A percentile compares a stretch with the other conserved stretches of the same genome.
Evolutionary conservation across 2,113 vertebrate species (phyloP).

Genomic region (Lepus timidus): DNA sequence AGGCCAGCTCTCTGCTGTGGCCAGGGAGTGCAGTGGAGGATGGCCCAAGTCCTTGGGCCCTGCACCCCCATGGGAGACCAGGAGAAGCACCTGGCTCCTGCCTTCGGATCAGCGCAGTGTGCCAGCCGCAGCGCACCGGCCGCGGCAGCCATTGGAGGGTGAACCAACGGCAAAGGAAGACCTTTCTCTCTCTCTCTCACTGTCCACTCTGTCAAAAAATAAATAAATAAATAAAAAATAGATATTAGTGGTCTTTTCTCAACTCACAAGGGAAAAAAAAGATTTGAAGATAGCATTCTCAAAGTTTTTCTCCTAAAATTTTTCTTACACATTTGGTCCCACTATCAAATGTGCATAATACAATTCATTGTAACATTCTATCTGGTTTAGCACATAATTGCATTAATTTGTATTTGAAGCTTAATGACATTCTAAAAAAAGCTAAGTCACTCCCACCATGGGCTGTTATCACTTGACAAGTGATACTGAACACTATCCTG

Average conservation of each 20-base stretch:
- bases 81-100: too few relatives aligned
- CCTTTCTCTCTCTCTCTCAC: too few relatives aligned
- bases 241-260: neutral
- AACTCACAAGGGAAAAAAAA: neutral
- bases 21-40: too few relatives aligned
- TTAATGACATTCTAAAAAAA: neutral
- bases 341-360: neutral
- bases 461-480: neutral
- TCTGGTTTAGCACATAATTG: conserved; percentile 17
- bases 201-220: too few relatives aligned
- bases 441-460: neutral
- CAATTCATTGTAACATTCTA: neutral
- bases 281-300: neutral
- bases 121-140: too few relatives aligned
- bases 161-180: too few relatives aligned
- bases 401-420: neutral
- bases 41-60: too few relatives aligned
- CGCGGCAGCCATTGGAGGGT: too few relatives aligned
- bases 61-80: too few relatives aligned
- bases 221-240: neutral
- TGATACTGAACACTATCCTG: neutral
- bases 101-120: too few relatives aligned
- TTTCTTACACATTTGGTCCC: conserved; percentile 18
- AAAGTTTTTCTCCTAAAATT: neutral
- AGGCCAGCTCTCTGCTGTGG: too few relatives aligned